Conservation (phyloP, 2,888 invertebrate species). For the Miltochrista miniata region DNA sequence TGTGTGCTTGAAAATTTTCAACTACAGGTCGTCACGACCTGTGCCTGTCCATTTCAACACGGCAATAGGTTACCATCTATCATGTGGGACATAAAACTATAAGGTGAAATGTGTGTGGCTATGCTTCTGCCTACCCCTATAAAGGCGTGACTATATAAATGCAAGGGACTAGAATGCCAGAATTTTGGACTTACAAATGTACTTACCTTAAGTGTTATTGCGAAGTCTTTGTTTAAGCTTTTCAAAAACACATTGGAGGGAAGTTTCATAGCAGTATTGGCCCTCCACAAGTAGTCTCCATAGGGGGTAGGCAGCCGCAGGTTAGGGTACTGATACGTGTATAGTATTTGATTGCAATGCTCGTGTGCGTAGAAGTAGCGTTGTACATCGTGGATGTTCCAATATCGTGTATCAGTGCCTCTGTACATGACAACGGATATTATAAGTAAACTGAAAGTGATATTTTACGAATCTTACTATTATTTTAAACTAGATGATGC, state of each 20-base stretch:
- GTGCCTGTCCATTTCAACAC: too few relatives aligned
- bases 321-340: conserved; percentile 69
- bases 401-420: conserved; percentile 58
- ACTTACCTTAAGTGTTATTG: conserved; percentile 65
- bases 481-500: too few relatives aligned
- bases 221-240: conserved; percentile 54
- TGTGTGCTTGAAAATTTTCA: too few relatives aligned
- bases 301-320: conserved; percentile 53
- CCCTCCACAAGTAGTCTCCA: conserved; percentile 58
- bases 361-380: conserved; percentile 59
- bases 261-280: conserved; percentile 57
- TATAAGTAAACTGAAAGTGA: too few relatives aligned
- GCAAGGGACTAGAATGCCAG: too few relatives aligned
- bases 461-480: too few relatives aligned
- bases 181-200: neutral
- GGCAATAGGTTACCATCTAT: too few relatives aligned
- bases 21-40: too few relatives aligned
- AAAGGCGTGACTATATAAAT: too few relatives aligned
- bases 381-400: conserved; percentile 70
- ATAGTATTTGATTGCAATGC: conserved; percentile 67
- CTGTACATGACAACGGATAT: conserved; percentile 30
- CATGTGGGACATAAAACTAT: too few relatives aligned
- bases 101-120: too few relatives aligned
- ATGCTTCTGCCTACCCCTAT: too few relatives aligned
- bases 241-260: conserved; percentile 51